Evolutionary conservation across 2,113 vertebrate species (phyloP), one percentile per base, ranked within the genome.

Genomic region (Paradoxurus hermaphroditus): DNA sequence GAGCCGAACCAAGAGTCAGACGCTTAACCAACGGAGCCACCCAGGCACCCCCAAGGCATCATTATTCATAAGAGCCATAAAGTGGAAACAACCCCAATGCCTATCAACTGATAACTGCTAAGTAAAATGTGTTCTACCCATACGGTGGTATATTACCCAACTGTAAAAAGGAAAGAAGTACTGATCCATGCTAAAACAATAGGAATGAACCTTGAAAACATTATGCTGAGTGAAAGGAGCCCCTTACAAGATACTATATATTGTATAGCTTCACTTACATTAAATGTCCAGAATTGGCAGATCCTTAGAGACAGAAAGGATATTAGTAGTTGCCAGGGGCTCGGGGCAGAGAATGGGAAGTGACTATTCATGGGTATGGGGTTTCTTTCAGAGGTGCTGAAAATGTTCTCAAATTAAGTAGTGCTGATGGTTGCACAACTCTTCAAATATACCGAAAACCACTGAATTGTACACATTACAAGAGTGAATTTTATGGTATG

Each of bases 331-430:
- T 90, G 46, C 77, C 63, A 82, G 9, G 31, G n/a, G 2, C 65
- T 56, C 13, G 3, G 18, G 49, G 36, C 67, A 72, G 44, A 88
- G 51, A 95, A 82, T 51, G 21, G 73, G 59, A 82, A 81, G 51
- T 53, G 82, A 72, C 41, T 88, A 27, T 31, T 79, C 46, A 63
- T n/a, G 15, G 53, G 65, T 29, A 53, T 83, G 63, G n/a, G 25
- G 21, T 79, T 82, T 85, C 25, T 81, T 93, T 83, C 36, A 86
- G 56, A 21, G 49, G 49, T 84, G 53, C 51, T 25, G n/a, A 89
- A 81, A 81, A 34, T 63, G 11, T 46, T 89, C 62, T 82, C 75
- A 94, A 95, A 95, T 93, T 87, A 95, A 49, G 46, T 67, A n/a
- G 39, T 65, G n/a, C n/a, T 67, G 9, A 73, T 62, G 16, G 51